Percentiles rank a stretch among this genome's conserved stretches.
phyloP scores from a whole-genome alignment of 2,888 invertebrate species.

The Caenorhabditis sp. region DNA sequence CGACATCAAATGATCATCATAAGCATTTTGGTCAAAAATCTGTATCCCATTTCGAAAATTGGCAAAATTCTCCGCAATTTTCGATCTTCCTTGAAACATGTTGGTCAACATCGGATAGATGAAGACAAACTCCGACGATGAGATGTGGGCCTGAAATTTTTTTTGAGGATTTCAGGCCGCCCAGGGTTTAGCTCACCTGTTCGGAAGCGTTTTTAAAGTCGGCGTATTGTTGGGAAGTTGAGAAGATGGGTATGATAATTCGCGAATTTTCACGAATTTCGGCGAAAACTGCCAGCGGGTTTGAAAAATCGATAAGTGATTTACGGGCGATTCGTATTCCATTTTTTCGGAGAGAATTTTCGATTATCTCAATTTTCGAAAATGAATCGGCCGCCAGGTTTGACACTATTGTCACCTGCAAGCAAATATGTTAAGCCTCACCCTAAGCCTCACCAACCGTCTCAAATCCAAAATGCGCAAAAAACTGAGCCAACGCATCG shows the following conservation, averaged over 20 bases:
- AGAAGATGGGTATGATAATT: constrained; percentile 6
- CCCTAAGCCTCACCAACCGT: constrained; percentile 32
- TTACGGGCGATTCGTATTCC: constrained; percentile 39
- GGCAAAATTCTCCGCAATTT: constrained; percentile 4
- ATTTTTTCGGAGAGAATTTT: constrained; percentile 26
- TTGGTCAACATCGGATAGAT: constrained; percentile 39
- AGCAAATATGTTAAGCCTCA: not conserved
- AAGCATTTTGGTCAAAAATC: constrained; percentile 52
- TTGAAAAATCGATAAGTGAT: constrained; percentile 46
- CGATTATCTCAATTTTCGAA: constrained; percentile 46
- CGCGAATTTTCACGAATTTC: constrained; percentile 45
- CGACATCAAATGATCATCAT: constrained; percentile 44
- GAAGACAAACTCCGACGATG: constrained; percentile 41
- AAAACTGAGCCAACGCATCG: constrained; percentile 43
- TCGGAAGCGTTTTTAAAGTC: not conserved
- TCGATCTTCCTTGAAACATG: constrained; percentile 17
- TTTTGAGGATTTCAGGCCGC: not conserved
- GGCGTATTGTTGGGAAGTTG: not conserved
- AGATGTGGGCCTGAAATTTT: constrained; percentile 23
- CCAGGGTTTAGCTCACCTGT: not conserved
- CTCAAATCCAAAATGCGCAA: constrained; percentile 40
- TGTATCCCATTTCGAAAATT: constrained; percentile 26
- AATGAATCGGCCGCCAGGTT: constrained; percentile 48
- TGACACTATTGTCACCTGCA: constrained; percentile 45
- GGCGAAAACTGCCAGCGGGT: constrained; percentile 42